Base-by-base conservation (phyloP, 1,140 invertebrate genomes). In the Rhopalosiphum padi region DNA sequence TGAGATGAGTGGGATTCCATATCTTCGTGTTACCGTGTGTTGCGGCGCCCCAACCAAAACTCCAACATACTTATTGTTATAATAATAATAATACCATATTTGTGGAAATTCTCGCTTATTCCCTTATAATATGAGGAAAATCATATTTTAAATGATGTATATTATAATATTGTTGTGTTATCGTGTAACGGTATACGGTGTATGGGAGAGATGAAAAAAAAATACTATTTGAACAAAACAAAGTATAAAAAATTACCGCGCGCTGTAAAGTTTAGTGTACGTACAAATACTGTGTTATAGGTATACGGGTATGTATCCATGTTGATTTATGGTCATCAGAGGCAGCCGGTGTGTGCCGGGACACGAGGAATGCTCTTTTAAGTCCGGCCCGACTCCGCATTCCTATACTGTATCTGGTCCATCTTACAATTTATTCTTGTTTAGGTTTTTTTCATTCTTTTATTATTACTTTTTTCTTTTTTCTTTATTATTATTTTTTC, bases 271-370 rank as follows among this genome's bases (percentile, higher is more conserved):
- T 89, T 89, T 89, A 68, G 89, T 90, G 55, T 90, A 90, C 48
- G 25, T 90, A 90, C 89, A 90, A 90, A 90, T 68, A 68, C 89
- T 43, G 55, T 90, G 89, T 90, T 90, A 43, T 90, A 90, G 41
- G 89, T 90, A 68, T 55, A 41, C 91, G 37, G 35, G 91, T 93
- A 93, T 86, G 91, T 55, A 86, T 93, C 91, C 82, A 85, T 93
- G 82, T 93, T 93, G 91, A 93, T 93, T 93, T 93, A 93, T 93
- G 91, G 91, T 93, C 82, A 86, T 93, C 91, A 85, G 91, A 92
- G 91, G 91, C 22, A 53, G 91, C 91, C 77, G 91, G 91, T 86
- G 91, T 93, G 91, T 86, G 94, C 91, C 86, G 91, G 86, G 92
- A 92, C 77, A 83, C 51, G 88, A 93, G 92, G 91, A 94, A 92